These are phyloP conservation scores for Drosophila vallismaia DNA, from an alignment of 2,888 invertebrate genomes.

Conservation along the genomic window DNA sequence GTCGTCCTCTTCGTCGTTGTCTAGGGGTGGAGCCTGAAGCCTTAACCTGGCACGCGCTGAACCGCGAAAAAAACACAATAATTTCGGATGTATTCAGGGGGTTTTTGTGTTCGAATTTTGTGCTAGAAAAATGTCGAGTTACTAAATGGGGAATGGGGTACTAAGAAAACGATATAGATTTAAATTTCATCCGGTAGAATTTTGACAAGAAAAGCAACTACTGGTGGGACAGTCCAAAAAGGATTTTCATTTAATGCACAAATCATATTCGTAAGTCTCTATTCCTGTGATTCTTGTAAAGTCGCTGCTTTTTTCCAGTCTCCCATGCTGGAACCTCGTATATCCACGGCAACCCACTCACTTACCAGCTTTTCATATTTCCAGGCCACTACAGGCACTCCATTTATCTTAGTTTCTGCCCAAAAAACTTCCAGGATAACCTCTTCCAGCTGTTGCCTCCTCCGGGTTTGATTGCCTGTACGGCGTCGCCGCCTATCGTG, in stretches of 20 bases:
- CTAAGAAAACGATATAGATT: conserved; percentile 14
- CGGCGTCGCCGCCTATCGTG: conserved; percentile 59
- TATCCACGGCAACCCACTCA: conserved; percentile 15
- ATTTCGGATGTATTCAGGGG: conserved; percentile 56
- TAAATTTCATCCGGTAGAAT: conserved; percentile 5
- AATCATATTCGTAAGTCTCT: not conserved
- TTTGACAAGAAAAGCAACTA: conserved; percentile 21
- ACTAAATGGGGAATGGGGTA: conserved; percentile 24
- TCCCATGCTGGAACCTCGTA: not conserved
- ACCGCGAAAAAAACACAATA: conserved; percentile 64
- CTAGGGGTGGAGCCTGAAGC: not conserved
- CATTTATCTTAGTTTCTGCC: conserved; percentile 1
- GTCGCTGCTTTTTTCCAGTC: not conserved
- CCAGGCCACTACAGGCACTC: not conserved
- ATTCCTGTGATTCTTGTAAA: not conserved
- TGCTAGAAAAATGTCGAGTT: conserved; percentile 57
- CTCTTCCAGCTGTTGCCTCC: conserved; percentile 48
- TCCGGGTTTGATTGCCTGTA: conserved; percentile 30
- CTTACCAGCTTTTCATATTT: conserved; percentile 17
- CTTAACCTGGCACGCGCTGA: conserved; percentile 3
- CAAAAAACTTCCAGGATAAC: conserved; percentile 18
- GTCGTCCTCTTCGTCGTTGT: not conserved
- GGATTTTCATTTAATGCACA: not conserved
- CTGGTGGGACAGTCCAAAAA: too few species aligned
- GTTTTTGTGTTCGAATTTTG: conserved; percentile 67